phyloP scores from a whole-genome alignment of 2,888 invertebrate genomes.

The Cheilosia variabilis region DNA sequence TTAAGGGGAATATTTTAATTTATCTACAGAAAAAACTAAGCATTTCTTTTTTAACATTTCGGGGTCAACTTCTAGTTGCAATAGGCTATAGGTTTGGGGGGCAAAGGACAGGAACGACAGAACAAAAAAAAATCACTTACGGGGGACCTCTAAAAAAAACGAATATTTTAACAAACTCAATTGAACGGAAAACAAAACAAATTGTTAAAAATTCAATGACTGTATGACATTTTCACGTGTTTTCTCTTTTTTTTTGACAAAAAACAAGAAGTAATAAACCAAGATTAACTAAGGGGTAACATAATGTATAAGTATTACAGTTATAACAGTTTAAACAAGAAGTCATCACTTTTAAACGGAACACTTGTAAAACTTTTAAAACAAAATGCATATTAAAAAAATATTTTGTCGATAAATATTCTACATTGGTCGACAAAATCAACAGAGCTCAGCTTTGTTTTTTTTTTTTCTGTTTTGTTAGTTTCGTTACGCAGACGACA shows the following conservation, averaged over 20 bases:
- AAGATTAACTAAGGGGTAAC: slow-evolving; percentile 46
- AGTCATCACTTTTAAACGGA: slow-evolving; percentile 71
- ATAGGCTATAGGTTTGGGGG: neutral
- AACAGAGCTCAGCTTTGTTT: slow-evolving; percentile 38
- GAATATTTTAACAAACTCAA: slow-evolving; percentile 30
- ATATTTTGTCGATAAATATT: slow-evolving; percentile 54
- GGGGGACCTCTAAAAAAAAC: slow-evolving; percentile 62
- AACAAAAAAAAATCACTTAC: slow-evolving; percentile 22
- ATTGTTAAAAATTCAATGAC: slow-evolving; percentile 43
- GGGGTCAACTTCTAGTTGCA: slow-evolving; percentile 70
- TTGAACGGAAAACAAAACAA: slow-evolving; percentile 11
- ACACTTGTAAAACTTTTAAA: slow-evolving; percentile 33
- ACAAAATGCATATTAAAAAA: slow-evolving; percentile 58
- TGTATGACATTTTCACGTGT: slow-evolving; percentile 57
- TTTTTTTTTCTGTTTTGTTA: slow-evolving; percentile 14
- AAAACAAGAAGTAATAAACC: slow-evolving; percentile 14
- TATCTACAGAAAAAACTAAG: slow-evolving; percentile 68
- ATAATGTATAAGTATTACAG: slow-evolving; percentile 16
- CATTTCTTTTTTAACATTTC: slow-evolving; percentile 54
- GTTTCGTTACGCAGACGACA: slow-evolving; percentile 70
- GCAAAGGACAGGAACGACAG: slow-evolving; percentile 20
- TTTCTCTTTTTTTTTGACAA: slow-evolving; percentile 16
- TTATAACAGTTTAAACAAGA: slow-evolving; percentile 56
- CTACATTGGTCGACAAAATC: slow-evolving; percentile 43
- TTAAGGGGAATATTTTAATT: slow-evolving; percentile 24